Evolutionary conservation across 2,797 vertebrate genomes (phyloP), one percentile per base, ranked within the genome.

Genomic region (Sebastolobus alascanus): DNA sequence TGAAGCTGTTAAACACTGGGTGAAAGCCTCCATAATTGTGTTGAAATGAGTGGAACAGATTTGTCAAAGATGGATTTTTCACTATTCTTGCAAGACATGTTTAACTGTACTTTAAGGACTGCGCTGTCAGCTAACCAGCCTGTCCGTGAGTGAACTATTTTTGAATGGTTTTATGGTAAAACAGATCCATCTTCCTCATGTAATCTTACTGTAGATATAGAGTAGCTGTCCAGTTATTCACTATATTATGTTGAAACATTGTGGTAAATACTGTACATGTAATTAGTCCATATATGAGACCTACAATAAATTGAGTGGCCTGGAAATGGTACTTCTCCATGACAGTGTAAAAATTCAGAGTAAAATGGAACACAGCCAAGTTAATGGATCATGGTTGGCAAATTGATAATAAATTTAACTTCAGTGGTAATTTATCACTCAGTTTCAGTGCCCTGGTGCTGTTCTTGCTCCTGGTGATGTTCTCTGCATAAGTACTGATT

Each of bases 401-500:
- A 75, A 78, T 20, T 75, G 71, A 83, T 73, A 68, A 75, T 66
- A 76, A 25, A 85, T 75, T 46, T 31, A 70, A 68, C 31, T 69
- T 59, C 61, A 74, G 14, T 68, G 58, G 29, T 64, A 52, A 85
- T 85, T 70, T 56, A 84, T 82, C 69, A 85, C 40, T 69, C 38
- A 33, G 25, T 60, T 80, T 73, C 50, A 77, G 50, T 40, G 63
- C 31, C 59, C 4, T 22, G 20, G 25, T 65, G 50, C 50, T 56
- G 56, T 58, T 20, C 46, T 50, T 50, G 18, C 46, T 50, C 8
- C 46, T 8, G 46, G 46, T 50, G 46, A 59, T 40, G 20, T 80
- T 80, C 59, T 75, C 35, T 58, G 31, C 46, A 38, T 46, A 80
- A 76, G 56, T 64, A 61, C 31, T 65, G 66, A 77, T 56, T 70